Base-by-base conservation (phyloP, 2,113 vertebrate genomes). In the Osmerus eperlanus region DNA sequence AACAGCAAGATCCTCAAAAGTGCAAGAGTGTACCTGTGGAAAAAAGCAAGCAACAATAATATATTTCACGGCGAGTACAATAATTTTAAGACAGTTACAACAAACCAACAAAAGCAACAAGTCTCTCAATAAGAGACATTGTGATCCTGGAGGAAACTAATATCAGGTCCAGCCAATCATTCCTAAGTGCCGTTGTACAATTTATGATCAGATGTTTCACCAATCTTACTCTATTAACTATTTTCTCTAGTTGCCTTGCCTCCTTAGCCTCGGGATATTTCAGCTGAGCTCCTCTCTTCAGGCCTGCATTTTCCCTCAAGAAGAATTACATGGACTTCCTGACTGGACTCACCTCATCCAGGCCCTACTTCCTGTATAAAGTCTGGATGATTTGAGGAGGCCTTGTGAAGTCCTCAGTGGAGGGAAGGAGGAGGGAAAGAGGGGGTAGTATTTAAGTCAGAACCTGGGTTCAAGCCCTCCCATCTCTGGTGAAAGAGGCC, bases 401-500 rank as follows among this genome's bases (percentile, higher is more conserved):
- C 56, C 60, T 60, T 81, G 55, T 52, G 65, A 60, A 53, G 60
- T 47, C 53, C n/a, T 13, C 14, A 58, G 15, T 19, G 4, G 68
- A 14, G 19, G 59, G 41, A 6, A 21, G 19, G 36, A 21, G 13
- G 13, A 23, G 19, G 63, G 23, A 62, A 4, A 56, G 70, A 25
- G 68, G 74, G 85, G 63, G 75, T 47, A 12, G 2, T 47, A 81
- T 84, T 74, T 73, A 82, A 81, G 90, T 90, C 89, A 88, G 76
- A 73, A 1, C 25, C 73, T 69, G 73, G 73, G 70, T 59, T 73
- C 63, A 71, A 64, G 67, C 75, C 81, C 79, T 60, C 51, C 58
- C 62, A 47, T 47, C 41, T 68, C 68, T 81, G 78, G 77, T 88
- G 80, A 92, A 92, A 91, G 90, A 82, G 64, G 19, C 84, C 85